Base-by-base conservation (phyloP, 2,113 vertebrate species). In the Argyrosomus japonicus region DNA sequence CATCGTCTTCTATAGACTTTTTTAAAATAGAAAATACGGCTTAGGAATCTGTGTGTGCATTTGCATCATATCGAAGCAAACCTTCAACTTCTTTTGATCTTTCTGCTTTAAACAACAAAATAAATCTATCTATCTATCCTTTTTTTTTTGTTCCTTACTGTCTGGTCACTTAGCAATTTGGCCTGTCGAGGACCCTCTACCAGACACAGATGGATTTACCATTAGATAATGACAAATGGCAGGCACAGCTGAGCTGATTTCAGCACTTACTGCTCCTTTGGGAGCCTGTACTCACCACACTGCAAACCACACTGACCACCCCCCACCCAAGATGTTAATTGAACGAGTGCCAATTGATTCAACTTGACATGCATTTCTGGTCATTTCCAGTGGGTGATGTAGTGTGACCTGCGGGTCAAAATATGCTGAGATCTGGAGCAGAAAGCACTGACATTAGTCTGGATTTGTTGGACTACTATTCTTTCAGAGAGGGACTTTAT, bases 191-290 rank as follows among this genome's bases (percentile, higher is more conserved):
- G 70, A 65, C 73, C 63, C 81, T 82, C 78, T 57, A 68, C 73
- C 79, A 88, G 87, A 91, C 85, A 86, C 48, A 83, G 90, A 94
- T 93, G 87, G 88, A 95, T 94, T 94, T 92, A 90, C 89, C 88
- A 93, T 92, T 94, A 94, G 87, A 88, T 92, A 89, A 93, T 95
- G 93, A 95, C 89, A 91, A 94, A 93, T 93, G 88, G 75, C 87
- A 81, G 80, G 68, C 56, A 25, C 76, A 82, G 85, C 91, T 81
- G 85, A 91, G 89, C 92, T 94, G 92, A 94, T 91, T 94, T 93
- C 91, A 94, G 92, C 92, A 90, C 89, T 95, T 78, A 91, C 86
- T 73, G 81, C 84, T 86, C 91, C 83, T 89, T 69, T 84, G 89
- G 89, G 91, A 92, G 78, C 77, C 72, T 58, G 61, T 72, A 79